Evolutionary conservation across 2,888 invertebrate species (phyloP).

Genomic region (Leptopilina syphax): DNA sequence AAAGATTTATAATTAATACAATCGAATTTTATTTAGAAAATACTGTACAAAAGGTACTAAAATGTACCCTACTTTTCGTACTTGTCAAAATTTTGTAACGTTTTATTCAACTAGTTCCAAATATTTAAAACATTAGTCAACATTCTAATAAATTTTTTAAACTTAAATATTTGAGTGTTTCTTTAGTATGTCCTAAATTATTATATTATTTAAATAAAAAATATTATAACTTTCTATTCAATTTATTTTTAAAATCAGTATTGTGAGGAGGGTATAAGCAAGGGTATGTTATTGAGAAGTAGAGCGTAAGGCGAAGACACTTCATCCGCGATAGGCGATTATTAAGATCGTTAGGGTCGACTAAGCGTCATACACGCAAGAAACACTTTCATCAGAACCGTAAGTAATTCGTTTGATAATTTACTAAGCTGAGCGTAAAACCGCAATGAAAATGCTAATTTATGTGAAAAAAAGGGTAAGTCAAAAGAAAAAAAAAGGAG

Average conservation of each 20-base stretch:
- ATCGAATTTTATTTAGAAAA: too few relatives aligned
- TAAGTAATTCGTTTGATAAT: conserved; percentile 74
- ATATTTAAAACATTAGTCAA: too few relatives aligned
- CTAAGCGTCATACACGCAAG: conserved; percentile 54
- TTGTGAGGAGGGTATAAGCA: background rate
- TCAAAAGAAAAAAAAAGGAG: background rate
- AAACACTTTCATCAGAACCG: conserved; percentile 70
- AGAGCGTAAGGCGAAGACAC: conserved; percentile 63
- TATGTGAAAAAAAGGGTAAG: conserved; percentile 59
- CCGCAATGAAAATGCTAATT: conserved; percentile 66
- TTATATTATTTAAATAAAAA: too few relatives aligned
- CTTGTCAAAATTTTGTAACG: too few relatives aligned
- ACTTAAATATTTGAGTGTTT: too few relatives aligned
- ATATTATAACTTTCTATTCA: background rate
- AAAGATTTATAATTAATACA: too few relatives aligned
- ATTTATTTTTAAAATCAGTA: background rate
- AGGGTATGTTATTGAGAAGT: conserved; percentile 55
- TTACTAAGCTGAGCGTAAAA: conserved; percentile 70
- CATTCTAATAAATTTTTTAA: too few relatives aligned
- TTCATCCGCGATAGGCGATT: conserved; percentile 50
- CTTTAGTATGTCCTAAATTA: too few relatives aligned
- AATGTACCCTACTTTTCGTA: too few relatives aligned
- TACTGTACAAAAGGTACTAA: too few relatives aligned
- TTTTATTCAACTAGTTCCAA: too few relatives aligned
- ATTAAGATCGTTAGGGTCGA: conserved; percentile 58